Evolutionary conservation across 2,113 vertebrate genomes (phyloP), one percentile per base, ranked within the genome.

Genomic region (Dendropsophus ebraccatus): DNA sequence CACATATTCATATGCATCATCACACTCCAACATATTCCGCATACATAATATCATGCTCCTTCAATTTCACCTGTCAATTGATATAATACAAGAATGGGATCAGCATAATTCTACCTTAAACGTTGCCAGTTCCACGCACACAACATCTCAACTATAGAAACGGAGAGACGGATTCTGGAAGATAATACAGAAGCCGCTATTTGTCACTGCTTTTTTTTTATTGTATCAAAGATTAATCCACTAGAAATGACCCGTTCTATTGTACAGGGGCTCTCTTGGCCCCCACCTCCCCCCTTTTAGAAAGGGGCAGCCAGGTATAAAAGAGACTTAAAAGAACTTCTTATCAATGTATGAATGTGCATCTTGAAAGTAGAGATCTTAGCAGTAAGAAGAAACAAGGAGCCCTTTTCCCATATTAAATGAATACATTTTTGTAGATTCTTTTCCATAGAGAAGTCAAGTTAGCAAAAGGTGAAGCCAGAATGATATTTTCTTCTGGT

Each of bases 401-500:
- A 41, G 8, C 67, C n/a, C 70, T 60, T 81, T 72, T 58, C 35
- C 65, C 62, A 81, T 49, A 80, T 86, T 87, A 81, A 87, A 81
- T 87, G 50, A 81, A 81, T 80, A 60, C 67, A 87, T 87, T 85
- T 76, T 78, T 81, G 69, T 69, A 62, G 77, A 81, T 74, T 45
- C 69, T 54, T 87, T 72, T 47, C 37, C 17, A 35, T 50, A 45
- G 49, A 76, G 28, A 45, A 32, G 54, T 32, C 72, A 84, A 84
- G 83, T 62, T 84, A 86, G 76, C 76, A 80, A 86, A 81, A 86
- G 84, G 84, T 80, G 76, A 72, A 86, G 25, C 41, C 21, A 21
- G 35, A 70, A 70, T 30, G 72, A 25, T 62, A 65, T 81, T 81
- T 76, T 84, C 73, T 78, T 79, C 77, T 79, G 60, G 74, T 25